A percentile compares a stretch with the other conserved stretches of the same genome.
These are phyloP conservation scores for Dicyrtomina minuta DNA, from an alignment of 2,888 invertebrate genomes.

Conservation along the genomic window DNA sequence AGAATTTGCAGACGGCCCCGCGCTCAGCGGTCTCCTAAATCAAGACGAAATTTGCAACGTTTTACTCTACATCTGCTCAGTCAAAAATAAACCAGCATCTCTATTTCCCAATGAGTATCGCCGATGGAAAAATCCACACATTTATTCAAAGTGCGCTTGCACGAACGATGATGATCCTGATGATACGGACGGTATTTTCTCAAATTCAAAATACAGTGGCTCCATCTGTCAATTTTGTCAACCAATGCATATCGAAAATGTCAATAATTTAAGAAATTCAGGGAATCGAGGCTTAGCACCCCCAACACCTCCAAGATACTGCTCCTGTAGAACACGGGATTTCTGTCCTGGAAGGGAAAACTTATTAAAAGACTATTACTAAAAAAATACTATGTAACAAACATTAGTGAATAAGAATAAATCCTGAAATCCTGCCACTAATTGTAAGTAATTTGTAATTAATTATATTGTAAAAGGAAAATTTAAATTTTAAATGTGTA, in stretches of 20 bases:
- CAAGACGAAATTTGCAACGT: constrained; percentile 3
- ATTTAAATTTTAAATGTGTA: too few relatives aligned
- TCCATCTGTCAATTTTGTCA: too few relatives aligned
- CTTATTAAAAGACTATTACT: too few relatives aligned
- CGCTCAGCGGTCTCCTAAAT: neutral
- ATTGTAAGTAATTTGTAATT: too few relatives aligned
- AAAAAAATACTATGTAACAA: too few relatives aligned
- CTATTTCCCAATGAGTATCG: neutral
- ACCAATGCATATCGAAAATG: too few relatives aligned
- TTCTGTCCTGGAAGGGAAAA: constrained; percentile 19
- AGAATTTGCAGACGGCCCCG: constrained; percentile 25
- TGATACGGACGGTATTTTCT: too few relatives aligned
- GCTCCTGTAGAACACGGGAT: constrained; percentile 12
- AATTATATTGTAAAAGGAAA: too few relatives aligned
- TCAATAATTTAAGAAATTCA: too few relatives aligned
- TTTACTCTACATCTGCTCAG: constrained; percentile 14
- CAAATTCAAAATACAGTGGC: too few relatives aligned
- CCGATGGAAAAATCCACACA: constrained; percentile 10
- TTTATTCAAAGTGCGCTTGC: constrained; percentile 13
- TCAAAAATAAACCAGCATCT: neutral
- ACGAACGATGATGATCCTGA: neutral
- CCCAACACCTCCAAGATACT: constrained; percentile 18
- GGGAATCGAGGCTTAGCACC: neutral
- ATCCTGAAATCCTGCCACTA: too few relatives aligned
- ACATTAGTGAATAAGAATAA: too few relatives aligned